phyloP scores from a whole-genome alignment of 2,797 vertebrate species.

The Erethizon dorsatum region DNA sequence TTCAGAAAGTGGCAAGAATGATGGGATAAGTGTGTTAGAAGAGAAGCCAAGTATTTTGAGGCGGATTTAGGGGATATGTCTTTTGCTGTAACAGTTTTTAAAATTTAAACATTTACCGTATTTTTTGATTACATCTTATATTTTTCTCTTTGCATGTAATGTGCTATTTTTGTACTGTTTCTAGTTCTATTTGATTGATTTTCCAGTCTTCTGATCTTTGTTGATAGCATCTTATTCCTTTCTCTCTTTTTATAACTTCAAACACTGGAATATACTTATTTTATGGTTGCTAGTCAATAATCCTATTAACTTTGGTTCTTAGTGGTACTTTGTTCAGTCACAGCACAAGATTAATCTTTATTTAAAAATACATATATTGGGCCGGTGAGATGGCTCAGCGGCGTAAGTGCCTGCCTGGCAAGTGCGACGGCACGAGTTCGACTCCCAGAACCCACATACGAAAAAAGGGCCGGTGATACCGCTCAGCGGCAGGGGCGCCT shows the following conservation, averaged over 20 bases:
- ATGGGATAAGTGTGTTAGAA: neutral
- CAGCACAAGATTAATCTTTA: neutral
- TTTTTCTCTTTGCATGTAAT: neutral
- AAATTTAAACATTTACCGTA: neutral
- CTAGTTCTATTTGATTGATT: conserved; percentile 34
- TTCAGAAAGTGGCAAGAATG: neutral
- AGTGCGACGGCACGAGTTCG: too few relatives aligned
- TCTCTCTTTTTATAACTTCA: neutral
- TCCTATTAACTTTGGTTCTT: conserved; percentile 6
- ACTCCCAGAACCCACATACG: too few relatives aligned
- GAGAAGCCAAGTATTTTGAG: neutral
- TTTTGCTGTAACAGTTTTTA: neutral
- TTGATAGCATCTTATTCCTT: conserved; percentile 22
- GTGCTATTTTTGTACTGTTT: neutral
- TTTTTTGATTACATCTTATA: neutral
- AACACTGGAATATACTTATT: neutral
- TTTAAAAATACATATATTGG: neutral
- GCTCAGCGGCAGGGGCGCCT: too few relatives aligned
- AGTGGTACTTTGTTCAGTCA: neutral
- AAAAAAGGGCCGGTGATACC: too few relatives aligned
- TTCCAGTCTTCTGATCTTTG: neutral
- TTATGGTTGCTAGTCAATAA: neutral
- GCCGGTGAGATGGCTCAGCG: too few relatives aligned
- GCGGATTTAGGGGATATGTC: neutral
- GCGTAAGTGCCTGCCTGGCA: too few relatives aligned